Percentiles rank a stretch among this genome's conserved stretches.
phyloP scores from a whole-genome alignment of 2,888 invertebrate genomes.

The Heteromurus nitidus region DNA sequence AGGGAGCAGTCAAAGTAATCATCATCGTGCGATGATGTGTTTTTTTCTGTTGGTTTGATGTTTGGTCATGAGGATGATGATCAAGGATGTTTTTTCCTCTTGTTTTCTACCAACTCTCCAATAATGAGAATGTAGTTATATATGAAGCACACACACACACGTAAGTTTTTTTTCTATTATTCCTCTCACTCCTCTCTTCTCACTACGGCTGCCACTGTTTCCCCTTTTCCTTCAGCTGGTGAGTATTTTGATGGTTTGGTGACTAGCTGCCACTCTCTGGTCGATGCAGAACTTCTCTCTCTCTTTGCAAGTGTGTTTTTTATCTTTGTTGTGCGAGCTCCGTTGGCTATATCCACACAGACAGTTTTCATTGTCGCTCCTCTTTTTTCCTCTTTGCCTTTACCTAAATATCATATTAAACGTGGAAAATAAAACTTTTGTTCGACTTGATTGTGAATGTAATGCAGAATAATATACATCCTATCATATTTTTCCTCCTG shows the following conservation, averaged over 20 bases:
- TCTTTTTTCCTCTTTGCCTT: not conserved
- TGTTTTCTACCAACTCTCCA: constrained; percentile 21
- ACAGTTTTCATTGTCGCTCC: not conserved
- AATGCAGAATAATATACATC: too few relatives aligned
- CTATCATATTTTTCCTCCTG: too few relatives aligned
- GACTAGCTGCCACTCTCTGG: not conserved
- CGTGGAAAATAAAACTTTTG: not conserved
- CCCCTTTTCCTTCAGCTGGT: not conserved
- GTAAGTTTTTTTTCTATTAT: too few relatives aligned
- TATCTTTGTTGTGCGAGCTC: not conserved
- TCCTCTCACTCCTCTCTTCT: too few relatives aligned
- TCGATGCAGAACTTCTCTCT: not conserved
- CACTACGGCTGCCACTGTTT: not conserved
- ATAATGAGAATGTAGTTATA: not conserved
- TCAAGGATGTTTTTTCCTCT: constrained; percentile 41
- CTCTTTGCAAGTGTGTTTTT: not conserved
- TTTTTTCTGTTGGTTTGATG: constrained; percentile 10
- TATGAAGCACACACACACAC: too few relatives aligned
- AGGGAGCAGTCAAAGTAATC: constrained; percentile 2
- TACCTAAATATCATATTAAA: too few relatives aligned
- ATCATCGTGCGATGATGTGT: constrained; percentile 1
- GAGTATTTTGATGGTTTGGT: not conserved
- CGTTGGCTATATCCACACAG: not conserved
- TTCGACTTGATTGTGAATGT: not conserved
- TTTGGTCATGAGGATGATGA: constrained; percentile 26